A percentile compares a stretch with the other conserved stretches of the same genome.
These are phyloP conservation scores for Sturmia bella DNA, from an alignment of 2,888 invertebrate species.

Conservation along the genomic window DNA sequence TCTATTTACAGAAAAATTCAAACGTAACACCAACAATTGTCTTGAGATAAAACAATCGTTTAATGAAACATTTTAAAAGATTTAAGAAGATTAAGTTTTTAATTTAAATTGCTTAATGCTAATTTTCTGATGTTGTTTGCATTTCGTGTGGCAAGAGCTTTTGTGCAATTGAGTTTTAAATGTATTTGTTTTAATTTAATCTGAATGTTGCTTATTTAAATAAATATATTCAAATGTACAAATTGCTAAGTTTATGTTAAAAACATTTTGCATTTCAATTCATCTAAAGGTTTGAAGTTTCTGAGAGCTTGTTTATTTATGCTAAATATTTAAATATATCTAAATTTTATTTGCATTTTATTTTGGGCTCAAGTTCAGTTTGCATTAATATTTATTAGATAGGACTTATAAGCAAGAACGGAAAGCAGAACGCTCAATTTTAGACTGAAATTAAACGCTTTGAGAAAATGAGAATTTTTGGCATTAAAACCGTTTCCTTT, in stretches of 20 bases:
- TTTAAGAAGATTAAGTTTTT: constrained; percentile 57
- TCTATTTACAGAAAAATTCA: background rate
- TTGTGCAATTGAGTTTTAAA: constrained; percentile 26
- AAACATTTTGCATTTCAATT: background rate
- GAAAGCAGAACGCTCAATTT: no score
- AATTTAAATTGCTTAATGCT: constrained; percentile 35
- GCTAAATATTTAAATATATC: constrained; percentile 8
- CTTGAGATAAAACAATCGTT: constrained; percentile 24
- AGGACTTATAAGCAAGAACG: no score
- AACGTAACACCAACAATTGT: constrained; percentile 33
- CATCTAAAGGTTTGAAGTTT: background rate
- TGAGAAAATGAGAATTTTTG: no score
- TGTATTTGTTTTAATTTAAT: constrained; percentile 55
- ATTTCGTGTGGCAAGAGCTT: constrained; percentile 8
- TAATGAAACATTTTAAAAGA: constrained; percentile 56
- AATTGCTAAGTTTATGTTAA: constrained; percentile 8
- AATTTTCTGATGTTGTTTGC: background rate
- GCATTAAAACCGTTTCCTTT: no score
- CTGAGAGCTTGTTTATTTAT: background rate
- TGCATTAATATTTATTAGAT: no score
- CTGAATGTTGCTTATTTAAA: constrained; percentile 43
- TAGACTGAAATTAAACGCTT: no score
- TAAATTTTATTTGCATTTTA: no score
- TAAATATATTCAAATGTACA: constrained; percentile 23
- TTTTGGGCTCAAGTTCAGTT: no score